Evolutionary conservation across 2,797 vertebrate species (phyloP), one percentile per base, ranked within the genome.

Genomic region (Hypotaenidia okinawae): DNA sequence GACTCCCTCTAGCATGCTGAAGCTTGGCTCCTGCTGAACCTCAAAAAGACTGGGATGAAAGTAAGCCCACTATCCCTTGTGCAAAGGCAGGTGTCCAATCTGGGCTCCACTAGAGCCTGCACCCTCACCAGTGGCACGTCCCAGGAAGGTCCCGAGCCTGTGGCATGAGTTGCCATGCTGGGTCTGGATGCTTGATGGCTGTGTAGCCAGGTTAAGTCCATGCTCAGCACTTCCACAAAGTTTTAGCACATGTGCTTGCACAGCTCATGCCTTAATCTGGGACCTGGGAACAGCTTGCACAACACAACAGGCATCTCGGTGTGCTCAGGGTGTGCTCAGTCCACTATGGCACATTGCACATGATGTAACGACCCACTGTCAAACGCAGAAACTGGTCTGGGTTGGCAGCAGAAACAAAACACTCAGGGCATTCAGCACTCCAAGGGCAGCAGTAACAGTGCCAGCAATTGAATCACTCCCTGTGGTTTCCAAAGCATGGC

Each of bases 291-390:
- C 3, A 16, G n/a, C 25, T 54, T 2, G 1, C 22, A 51, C 28
- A 10, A 27, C 16, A 35, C 8, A 62, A 51, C 6, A 13, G 68
- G 57, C 74, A 27, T 51, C 73, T 33, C 43, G 0, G 3, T 2
- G 1, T 37, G 37, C 37, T 37, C 13, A 47, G 55, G 13, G 24
- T 6, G 28, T 49, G 16, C 24, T 6, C 45, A 52, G 49, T 16
- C 25, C 2, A 3, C 15, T 1, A 6, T 2, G 9, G 74, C 68
- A 68, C 64, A 85, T 27, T 0, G 2, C 16, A 33, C 41, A 25
- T 1, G 2, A 9, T 22, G n/a, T 19, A 39, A n/a, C 8, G 33
- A 24, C 37, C 27, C 68, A 47, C 57, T 67, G 61, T 4, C 41
- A 43, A 74, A 37, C 28, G 18, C 28, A 59, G 76, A 30, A 73